Percentiles rank a stretch among this genome's conserved stretches.
These are phyloP conservation scores for Anastrepha obliqua DNA, from an alignment of 1,140 invertebrate species.

Conservation along the genomic window DNA sequence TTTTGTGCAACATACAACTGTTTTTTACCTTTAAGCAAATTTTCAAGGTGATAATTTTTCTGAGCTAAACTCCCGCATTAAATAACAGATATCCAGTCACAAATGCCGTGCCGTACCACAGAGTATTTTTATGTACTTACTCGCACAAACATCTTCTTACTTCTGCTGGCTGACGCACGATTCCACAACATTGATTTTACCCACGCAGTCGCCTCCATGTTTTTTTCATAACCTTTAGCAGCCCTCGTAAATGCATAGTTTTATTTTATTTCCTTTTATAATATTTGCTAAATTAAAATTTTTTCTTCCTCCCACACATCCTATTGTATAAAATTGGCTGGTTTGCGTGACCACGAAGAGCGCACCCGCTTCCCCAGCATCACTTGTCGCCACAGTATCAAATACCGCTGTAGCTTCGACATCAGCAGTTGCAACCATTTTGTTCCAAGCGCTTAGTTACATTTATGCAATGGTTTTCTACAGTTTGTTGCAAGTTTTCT, in stretches of 20 bases:
- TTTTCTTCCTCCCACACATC: neutral
- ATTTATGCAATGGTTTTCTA: neutral
- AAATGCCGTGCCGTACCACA: no score
- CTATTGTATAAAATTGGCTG: neutral
- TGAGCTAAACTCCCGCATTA: no score
- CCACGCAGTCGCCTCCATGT: neutral
- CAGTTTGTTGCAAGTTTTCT: neutral
- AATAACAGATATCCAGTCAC: no score
- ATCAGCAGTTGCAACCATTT: neutral
- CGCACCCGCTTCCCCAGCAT: neutral
- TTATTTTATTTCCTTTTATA: constrained; percentile 3
- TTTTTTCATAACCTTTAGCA: neutral
- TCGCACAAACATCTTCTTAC: neutral
- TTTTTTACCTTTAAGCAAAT: no score
- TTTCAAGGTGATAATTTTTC: no score
- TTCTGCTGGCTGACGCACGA: neutral
- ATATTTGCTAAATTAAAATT: constrained; percentile 35
- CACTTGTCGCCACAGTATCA: neutral
- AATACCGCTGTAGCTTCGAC: neutral
- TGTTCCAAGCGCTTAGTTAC: neutral
- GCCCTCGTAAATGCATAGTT: constrained; percentile 1
- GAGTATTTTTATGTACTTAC: no score
- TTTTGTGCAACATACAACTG: no score
- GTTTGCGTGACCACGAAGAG: neutral
- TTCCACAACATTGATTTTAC: neutral